Evolutionary conservation across 2,888 invertebrate species (phyloP).

Genomic region (Hetaerina titia): DNA sequence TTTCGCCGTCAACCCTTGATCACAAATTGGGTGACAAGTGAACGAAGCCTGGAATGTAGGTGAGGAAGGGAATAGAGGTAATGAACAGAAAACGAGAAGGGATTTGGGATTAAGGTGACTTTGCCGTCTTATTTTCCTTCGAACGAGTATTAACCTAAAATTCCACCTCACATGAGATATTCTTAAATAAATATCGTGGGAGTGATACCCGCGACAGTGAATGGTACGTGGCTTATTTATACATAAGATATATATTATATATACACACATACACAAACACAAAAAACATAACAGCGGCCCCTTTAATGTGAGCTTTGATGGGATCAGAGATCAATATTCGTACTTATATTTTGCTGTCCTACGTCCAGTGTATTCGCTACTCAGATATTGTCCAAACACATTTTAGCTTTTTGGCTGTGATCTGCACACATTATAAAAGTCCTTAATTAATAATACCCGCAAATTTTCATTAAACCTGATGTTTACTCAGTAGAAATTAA

Average conservation of each 20-base stretch:
- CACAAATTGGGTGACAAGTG: not conserved
- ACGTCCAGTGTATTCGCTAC: constrained; percentile 59
- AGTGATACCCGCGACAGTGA: not conserved
- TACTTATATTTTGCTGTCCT: constrained; percentile 63
- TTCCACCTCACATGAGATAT: not conserved
- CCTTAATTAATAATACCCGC: not conserved
- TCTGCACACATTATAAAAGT: constrained; percentile 45
- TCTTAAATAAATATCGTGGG: not conserved
- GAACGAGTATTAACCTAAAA: not conserved
- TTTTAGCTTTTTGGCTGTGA: constrained; percentile 65
- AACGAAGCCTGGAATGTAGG: not conserved
- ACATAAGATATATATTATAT: not conserved
- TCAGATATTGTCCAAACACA: constrained; percentile 54
- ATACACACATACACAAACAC: not conserved
- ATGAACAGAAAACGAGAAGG: not conserved
- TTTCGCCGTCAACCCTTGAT: not conserved
- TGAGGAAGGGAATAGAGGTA: not conserved
- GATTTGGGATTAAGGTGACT: not conserved
- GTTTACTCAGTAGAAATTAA: not conserved
- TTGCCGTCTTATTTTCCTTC: not conserved
- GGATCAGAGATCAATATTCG: constrained; percentile 60
- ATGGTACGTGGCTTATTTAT: constrained; percentile 48
- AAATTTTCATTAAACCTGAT: not conserved
- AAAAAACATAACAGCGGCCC: not conserved
- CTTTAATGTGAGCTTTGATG: constrained; percentile 56